Base-by-base conservation (phyloP, 2,888 invertebrate species). In the Athalia rosae region DNA sequence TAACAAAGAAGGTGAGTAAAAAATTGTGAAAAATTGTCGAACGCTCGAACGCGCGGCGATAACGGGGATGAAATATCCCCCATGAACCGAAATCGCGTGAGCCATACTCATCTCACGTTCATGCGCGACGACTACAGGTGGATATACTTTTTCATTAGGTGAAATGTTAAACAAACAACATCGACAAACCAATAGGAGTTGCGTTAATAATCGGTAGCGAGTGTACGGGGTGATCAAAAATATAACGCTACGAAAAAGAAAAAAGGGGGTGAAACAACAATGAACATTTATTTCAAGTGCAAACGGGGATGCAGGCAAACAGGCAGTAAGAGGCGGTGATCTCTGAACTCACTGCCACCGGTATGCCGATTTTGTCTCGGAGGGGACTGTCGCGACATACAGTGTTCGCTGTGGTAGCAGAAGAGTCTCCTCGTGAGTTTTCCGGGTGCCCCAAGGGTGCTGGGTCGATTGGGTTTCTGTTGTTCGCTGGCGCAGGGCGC, bases 361-460 rank as follows among this genome's bases (percentile, higher is more conserved):
- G 77, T 56, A 71, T 77, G 77, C 11, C 77, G 77, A 45, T 77
- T 77, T 77, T 77, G 77, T 71, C 77, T 69, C 77, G 87, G 86
- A 53, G 85, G 86, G 58, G 85, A 85, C 79, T 82, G 85, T 82
- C 84, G 87, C 76, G 87, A 92, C 92, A 92, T 91, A 93, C 93
- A 93, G 89, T 95, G 94, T 90, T 95, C 95, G 87, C 94, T 93
- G 91, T 94, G 95, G 91, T 95, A 95, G 91, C 95, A 95, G 90
- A 95, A 93, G 85, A 94, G 91, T 88, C 96, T 93, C 87, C 96
- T 93, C 85, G 95, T 94, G 84, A 94, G 91, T 89, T 95, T 95
- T 84, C 94, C 94, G 83, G 95, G 94, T 79, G 89, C 85, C 83
- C 94, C 94, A 89, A 96, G 92, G 82, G 95, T 94, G 89, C 94